Evolutionary conservation across 2,888 invertebrate species (phyloP), one percentile per base, ranked within the genome.

Genomic region (Pomacea canaliculata): DNA sequence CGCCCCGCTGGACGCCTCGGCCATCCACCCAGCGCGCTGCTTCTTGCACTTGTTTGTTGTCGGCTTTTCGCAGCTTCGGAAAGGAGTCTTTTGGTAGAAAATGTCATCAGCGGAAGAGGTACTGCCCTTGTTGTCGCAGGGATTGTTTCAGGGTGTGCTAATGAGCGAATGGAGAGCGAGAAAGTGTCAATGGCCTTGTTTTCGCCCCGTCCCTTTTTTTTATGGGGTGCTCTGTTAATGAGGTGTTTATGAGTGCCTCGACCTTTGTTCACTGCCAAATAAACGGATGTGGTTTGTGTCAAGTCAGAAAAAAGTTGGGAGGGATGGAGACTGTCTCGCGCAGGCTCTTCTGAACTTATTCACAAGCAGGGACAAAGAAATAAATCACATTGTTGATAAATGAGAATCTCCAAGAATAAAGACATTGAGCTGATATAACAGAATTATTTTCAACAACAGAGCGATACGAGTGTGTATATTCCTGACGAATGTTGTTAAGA

Each of bases 1-100:
- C 62, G 12, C 12, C 19, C 12, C 71, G 19, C 19, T 19, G 23
- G 18, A 12, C 37, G 23, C 46, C 48, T 12, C 23, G 37, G 16
- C 37, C 48, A 13, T 51, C 72, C 46, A 3, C 18, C 69, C 69
- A 60, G 74, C 69, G 62, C 68, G 68, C 59, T 74, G 69, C 68
- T 60, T 68, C 74, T 74, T 68, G 60, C 49, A 10, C 69, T 69
- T 68, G 69, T 74, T 69, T 74, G 69, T 68, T 49, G 16, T 46
- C 69, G 48, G 69, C 62, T 69, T 73, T 73, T 60, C 23, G 18
- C 51, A 9, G 23, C 27, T 37, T 63, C 19, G 62, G n/a, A 56
- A 27, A 27, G 59, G 37, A 27, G 70, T 10, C 27, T n/a, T 56
- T 56, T 56, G 51, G 51, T 16, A 56, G 51, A 56, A 37, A 56